Evolutionary conservation across 2,113 vertebrate genomes (phyloP), one percentile per base, ranked within the genome.

Genomic region (Porphyrio hochstetteri): DNA sequence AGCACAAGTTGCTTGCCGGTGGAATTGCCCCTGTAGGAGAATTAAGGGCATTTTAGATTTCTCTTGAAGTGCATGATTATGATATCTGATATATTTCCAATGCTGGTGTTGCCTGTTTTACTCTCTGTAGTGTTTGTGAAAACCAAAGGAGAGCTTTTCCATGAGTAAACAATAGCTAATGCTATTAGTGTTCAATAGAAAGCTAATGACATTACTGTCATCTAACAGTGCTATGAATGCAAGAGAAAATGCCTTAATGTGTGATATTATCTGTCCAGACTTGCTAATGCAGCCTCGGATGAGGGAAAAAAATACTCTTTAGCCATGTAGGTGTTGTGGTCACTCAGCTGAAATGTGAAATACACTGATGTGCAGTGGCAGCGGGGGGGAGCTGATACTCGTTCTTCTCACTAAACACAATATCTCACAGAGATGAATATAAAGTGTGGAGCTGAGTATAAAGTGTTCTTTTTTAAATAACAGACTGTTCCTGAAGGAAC

Each of bases 21-120:
- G 35, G 80, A 86, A 90, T 90, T 91, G 95, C 64, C 65, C 74
- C 48, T 86, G 84, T 89, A 92, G 80, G 64, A 88, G 48, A 86
- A 91, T 52, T 76, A 92, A 70, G 33, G 53, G 16, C 76, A 79
- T 52, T 89, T 89, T 85, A 82, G 56, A 84, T 83, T 92, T 92
- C 35, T 59, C 53, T 72, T 83, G 60, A 86, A 81, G 48, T 60
- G 27, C 18, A 5, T 18, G 38, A 56, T 82, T 94, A 67, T 67
- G 46, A 38, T 88, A 71, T 53, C 53, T n/a, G 36, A 76, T 61
- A 1, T 61, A 81, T 84, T 86, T 89, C 48, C 65, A 79, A 4
- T 59, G 50, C 76, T 76, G 12, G 2, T 40, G 92, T 81, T 94
- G 31, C 61, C 28, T 69, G 16, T 72, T 93, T 86, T 44, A 48